These are phyloP conservation scores for Heliconius erato DNA, from an alignment of 2,888 invertebrate genomes.

Conservation along the genomic window DNA sequence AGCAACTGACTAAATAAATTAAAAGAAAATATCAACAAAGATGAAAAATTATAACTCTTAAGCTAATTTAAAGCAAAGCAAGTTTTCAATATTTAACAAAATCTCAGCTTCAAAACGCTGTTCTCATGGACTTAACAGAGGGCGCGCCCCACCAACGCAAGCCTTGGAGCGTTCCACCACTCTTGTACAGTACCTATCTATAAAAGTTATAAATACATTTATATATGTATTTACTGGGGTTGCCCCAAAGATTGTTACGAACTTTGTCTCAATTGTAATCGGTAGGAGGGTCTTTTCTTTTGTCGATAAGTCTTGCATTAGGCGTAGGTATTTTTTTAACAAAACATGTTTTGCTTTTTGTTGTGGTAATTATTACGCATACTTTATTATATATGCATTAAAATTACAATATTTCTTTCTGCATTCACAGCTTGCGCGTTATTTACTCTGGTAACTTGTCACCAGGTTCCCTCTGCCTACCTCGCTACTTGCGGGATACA, in stretches of 20 bases:
- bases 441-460: too few relatives aligned
- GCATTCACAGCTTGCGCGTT: too few relatives aligned
- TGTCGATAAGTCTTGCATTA: not conserved
- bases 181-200: not conserved
- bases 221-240: conserved; percentile 10
- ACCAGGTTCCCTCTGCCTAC: too few relatives aligned
- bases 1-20: too few relatives aligned
- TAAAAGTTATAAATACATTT: conserved; percentile 12
- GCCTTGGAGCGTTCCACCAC: conserved; percentile 15
- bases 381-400: too few relatives aligned
- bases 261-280: conserved; percentile 4
- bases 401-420: too few relatives aligned
- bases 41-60: too few relatives aligned
- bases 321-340: not conserved
- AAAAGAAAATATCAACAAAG: too few relatives aligned
- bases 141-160: conserved; percentile 18
- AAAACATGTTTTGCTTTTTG: not conserved
- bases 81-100: too few relatives aligned
- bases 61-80: too few relatives aligned
- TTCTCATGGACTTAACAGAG: conserved; percentile 11
- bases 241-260: conserved; percentile 39
- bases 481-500: too few relatives aligned
- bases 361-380: not conserved
- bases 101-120: not conserved
- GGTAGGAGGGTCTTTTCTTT: not conserved